Evolutionary conservation across 2,797 vertebrate species (phyloP), one percentile per base, ranked within the genome.

Genomic region (Apogon hyalosoma): DNA sequence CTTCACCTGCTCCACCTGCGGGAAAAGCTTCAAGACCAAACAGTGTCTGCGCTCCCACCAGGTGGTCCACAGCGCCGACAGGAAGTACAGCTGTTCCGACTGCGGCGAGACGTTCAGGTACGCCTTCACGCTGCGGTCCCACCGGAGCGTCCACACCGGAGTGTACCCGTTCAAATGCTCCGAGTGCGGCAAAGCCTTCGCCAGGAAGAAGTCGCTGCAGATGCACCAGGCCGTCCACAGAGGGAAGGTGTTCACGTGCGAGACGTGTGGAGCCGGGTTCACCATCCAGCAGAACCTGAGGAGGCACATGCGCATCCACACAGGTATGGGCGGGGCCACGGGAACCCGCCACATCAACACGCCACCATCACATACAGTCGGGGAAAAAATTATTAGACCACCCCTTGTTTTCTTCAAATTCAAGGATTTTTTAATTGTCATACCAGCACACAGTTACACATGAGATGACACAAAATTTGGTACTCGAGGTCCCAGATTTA

Each of bases 241-340:
- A 3, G 91, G 88, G 31, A 91, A 88, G 7, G 54, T 10, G 2
- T 91, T 88, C 4, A 87, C 81, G 0, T 92, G 91, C 0, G 90
- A 92, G 78, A 85, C 65, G 0, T 92, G 91, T 0, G 89, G 90
- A 0, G 87, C 82, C 0, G 82, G 85, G 1, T 92, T 92, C 77
- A 90, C 88, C 0, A 75, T 90, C 0, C 84, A 61, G 10, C 85
- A 90, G 41, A 92, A 91, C 79, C 84, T 92, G 24, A 88, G 75
- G 80, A 77, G 88, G 28, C 90, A 92, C 86, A 54, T 78, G 0
- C 88, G 87, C 0, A 87, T 90, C 3, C 91, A 92, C 85, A 91
- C 91, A 0, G 31, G 31, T 33, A 33, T 6, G 31, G 31, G 7
- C 7, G 21, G 21, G 21, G 21, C 21, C 21, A 24, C 2, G 2